Evolutionary conservation across 2,888 invertebrate species (phyloP), one percentile per base, ranked within the genome.

Genomic region (Acrobeloides nanus): DNA sequence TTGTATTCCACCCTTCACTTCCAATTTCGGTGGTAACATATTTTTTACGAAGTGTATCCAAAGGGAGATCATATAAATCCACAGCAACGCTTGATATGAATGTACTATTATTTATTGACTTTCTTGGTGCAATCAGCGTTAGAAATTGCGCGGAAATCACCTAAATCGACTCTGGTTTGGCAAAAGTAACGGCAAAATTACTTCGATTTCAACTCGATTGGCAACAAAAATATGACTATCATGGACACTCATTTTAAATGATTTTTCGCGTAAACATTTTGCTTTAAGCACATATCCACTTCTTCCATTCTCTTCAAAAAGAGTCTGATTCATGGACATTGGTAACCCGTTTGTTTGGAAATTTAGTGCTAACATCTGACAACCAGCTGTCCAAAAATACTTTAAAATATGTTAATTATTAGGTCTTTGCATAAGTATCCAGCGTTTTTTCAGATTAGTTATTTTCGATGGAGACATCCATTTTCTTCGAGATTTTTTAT

Each of bases 301-400:
- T 48, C 82, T 81, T 0, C 87, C 89, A 71, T 84, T 88, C 73
- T 85, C 85, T 74, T 89, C 89, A 71, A 89, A 92, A 84, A 92
- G 84, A 5, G 89, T 87, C 0, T 84, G 83, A 74, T 92, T 90
- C 10, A 92, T 78, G n/a, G 88, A 86, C 78, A 89, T 82, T 1
- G 87, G 84, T 0, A 84, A 81, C 69, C 90, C 89, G 40, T 55
- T 58, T 6, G 68, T 68, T 41, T 68, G 66, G 41, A 61, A 61
- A 49, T 57, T 85, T 1, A 89, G 77, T 0, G 89, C 89, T 0
- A 87, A 86, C 80, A 89, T 83, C 74, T 89, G 89, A 1, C 87
- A 83, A 0, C 92, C 90, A 65, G 87, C 88, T 0, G 86, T 84
- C 90, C 90, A 92, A 76, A 89, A 89, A 44, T 84, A 61, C 66